Evolutionary conservation across 2,888 invertebrate genomes (phyloP), one percentile per base, ranked within the genome.

Genomic region (Dusona sp.): DNA sequence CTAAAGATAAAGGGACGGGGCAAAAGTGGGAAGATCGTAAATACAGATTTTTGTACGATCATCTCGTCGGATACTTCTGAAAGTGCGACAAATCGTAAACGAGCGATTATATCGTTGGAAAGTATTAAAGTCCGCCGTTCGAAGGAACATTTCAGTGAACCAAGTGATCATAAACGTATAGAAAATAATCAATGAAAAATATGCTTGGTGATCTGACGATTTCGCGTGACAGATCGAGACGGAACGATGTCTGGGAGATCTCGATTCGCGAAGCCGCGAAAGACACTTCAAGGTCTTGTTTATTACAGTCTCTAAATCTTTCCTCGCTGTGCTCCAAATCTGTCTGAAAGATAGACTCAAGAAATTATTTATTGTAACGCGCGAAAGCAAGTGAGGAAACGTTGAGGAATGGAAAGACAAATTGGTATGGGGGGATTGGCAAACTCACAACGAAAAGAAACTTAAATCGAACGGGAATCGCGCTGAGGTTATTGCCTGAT

Each of bases 311-410:
- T 70, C 45, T 75, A 79, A 83, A 72, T 79, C 82, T 83, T 25
- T 83, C 79, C 33, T 75, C 82, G 68, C 13, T 29, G 45, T 42
- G 83, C 25, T 86, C 77, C 77, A 77, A 86, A 83, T 83, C 45
- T 65, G 83, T 83, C 72, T 1, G 48, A 45, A 54, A 45, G 48
- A 33, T 48, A 48, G 57, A 54, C n/a, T 19, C 65, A 38, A 33
- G 33, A 68, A 86, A 79, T 77, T 33, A 36, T 84, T 80, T 61
- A 64, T 82, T 51, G 36, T 25, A 72, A 54, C 33, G 48, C 3
- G 9, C 51, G 33, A 22, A 65, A 29, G 25, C 16, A 42, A 36
- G 54, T 3, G 54, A 9, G 54, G 22, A 36, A 51, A 42, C 74
- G 25, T 42, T 29, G 68, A 38, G 65, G 16, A 54, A 54, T 11